phyloP scores from a whole-genome alignment of 2,888 invertebrate species.

The Latheticus oryzae region DNA sequence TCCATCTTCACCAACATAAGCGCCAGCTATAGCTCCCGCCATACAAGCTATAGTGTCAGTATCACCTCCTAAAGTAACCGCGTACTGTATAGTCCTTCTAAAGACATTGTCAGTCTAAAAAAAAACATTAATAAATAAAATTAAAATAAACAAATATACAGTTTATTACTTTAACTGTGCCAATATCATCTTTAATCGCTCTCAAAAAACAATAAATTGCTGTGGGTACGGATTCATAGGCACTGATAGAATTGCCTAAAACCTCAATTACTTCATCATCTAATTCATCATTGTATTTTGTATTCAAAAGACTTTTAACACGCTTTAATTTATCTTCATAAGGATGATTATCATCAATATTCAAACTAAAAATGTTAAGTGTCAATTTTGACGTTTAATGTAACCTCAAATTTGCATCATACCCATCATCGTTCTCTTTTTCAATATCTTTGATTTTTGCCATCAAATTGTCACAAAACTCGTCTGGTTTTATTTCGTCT shows the following conservation, averaged over 20 bases:
- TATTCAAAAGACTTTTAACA: constrained; percentile 67
- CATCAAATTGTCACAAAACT: constrained; percentile 68
- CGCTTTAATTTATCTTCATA: constrained; percentile 69
- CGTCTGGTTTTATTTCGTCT: constrained; percentile 64
- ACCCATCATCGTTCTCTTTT: constrained; percentile 62
- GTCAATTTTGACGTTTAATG: constrained; percentile 4
- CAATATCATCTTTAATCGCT: constrained; percentile 66
- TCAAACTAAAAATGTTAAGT: constrained; percentile 53
- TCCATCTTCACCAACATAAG: constrained; percentile 72
- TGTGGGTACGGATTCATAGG: constrained; percentile 78
- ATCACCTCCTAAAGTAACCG: constrained; percentile 80
- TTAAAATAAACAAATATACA: constrained; percentile 4
- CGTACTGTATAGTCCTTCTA: constrained; percentile 75
- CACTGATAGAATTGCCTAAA: constrained; percentile 73
- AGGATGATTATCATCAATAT: constrained; percentile 63
- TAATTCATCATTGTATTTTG: constrained; percentile 60
- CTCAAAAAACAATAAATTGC: constrained; percentile 77
- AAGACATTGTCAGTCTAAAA: constrained; percentile 70
- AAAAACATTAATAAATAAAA: constrained; percentile 17
- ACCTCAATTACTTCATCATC: constrained; percentile 68
- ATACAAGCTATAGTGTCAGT: constrained; percentile 83
- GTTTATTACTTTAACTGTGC: constrained; percentile 65
- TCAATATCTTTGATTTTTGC: constrained; percentile 69
- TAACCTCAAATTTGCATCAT: constrained; percentile 13
- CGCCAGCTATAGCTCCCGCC: constrained; percentile 78